Base-by-base conservation (phyloP, 1,140 invertebrate genomes). In the Fopius arisanus region DNA sequence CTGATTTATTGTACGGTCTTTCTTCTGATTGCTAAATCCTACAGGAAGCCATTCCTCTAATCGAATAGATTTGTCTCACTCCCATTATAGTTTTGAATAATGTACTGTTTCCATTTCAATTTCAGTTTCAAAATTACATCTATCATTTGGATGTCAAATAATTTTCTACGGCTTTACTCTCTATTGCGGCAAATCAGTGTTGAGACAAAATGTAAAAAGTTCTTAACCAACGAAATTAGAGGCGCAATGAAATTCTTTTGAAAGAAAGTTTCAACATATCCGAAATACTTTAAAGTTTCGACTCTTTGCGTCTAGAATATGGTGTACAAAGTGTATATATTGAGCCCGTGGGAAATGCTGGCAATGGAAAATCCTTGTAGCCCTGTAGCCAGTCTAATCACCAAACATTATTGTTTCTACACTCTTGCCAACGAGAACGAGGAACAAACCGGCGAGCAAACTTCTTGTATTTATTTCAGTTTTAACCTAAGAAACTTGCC, bases 361-460 rank as follows among this genome's bases (percentile, higher is more conserved):
- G 54, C 21, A 59, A 59, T 59, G 54, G 54, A 23, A 59, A 28
- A 59, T 59, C 54, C 54, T 59, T 59, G 54, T 59, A 59, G 54
- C 54, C 54, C 54, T 26, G 10, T 23, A 59, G 54, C 54, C 43
- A 59, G 54, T 59, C 54, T 59, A 59, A 59, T 59, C 54, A 59
- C 54, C 23, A 28, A 21, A 59, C 54, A 59, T 59, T 59, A 59
- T 59, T 59, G 54, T 59, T 28, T 59, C 23, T 28, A 59, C 23
- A 26, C 54, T 28, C 23, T 59, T 59, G 10, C 43, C 12, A 0
- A n/a, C 5, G 43, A 10, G 43, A 48, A 19, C 16, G 43, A 48
- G 43, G 16, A 48, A 26, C 23, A 59, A 59, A 23, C 23, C 9
- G 54, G 23, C 23, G 10, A 59, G 26, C 54, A 59, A 59, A 59